Base-by-base conservation (phyloP, 2,888 invertebrate genomes). In the Calameuta pallipes region DNA sequence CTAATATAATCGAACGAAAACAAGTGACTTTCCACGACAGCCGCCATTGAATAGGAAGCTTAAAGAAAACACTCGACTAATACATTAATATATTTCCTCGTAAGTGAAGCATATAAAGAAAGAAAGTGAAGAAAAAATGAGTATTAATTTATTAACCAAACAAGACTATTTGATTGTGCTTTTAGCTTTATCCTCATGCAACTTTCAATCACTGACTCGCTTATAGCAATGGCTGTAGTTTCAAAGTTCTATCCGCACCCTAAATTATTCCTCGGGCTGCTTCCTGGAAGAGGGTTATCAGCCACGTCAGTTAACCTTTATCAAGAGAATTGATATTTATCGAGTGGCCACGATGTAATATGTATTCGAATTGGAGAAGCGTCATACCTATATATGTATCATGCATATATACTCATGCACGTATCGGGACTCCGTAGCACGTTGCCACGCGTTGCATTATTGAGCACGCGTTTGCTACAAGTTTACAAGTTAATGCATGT, bases 401-500 rank as follows among this genome's bases (percentile, higher is more conserved):
- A 31, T 31, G 31, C 15, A 15, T 23, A 41, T 41, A 41, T 56
- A 23, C 56, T 23, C 56, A 23, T 23, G 23, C 56, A 23, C 2
- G 56, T 56, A 56, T 56, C 56, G 23, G 56, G 2, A 23, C 56
- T 56, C 9, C 56, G 56, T 56, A 56, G 23, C 23, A 56, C 56
- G 23, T 56, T 30, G 71, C 30, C 31, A 31, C 71, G 15, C 71
- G 71, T 34, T 71, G 30, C 71, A 71, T 71, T 31, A 71, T 71
- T 31, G 15, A 71, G 30, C 11, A n/a, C 35, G 35, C 74, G 71
- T 75, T 75, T 73, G n/a, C 80, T n/a, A 69, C 56, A 69, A 78
- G 71, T 73, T 73, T 76, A 78, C 76, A 73, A 76, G 33, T 36
- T 37, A 11, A 69, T 79, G 68, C 35, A 56, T 71, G 70, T 83